Base-by-base conservation (phyloP, 2,888 invertebrate genomes). In the Drosophila birchii region DNA sequence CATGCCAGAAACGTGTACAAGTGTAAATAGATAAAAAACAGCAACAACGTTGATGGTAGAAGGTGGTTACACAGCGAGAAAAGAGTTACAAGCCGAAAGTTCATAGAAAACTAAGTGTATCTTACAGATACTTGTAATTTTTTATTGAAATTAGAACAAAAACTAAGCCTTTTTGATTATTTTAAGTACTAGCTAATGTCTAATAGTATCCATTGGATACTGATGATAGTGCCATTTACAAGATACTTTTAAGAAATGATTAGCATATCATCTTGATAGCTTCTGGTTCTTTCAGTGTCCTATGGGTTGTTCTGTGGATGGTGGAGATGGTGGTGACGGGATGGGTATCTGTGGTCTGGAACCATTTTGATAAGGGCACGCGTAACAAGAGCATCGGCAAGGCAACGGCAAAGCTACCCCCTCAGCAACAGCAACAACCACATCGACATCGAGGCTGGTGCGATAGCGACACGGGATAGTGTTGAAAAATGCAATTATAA, bases 21-120 rank as follows among this genome's bases (percentile, higher is more conserved):
- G 89, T 88, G 86, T 89, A 88, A 88, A 83, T 83, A 86, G 88
- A 86, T 88, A 86, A 86, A 71, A 72, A 75, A 54, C 18, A 51
- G 49, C 61, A 53, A 54, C 47, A 55, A 59, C 44, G 39, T 26
- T 26, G 47, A n/a, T 36, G 23, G 44, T 16, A 6, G 20, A 34
- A 51, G 34, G 51, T 34, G 20, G 9, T 36, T 36, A 34, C 51
- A 51, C 20, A 5, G 9, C 3, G 16, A 51, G 20, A 51, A 49
- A 12, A 1, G 2, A 14, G 2, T 18, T 12, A 12, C 4, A 14
- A 4, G 12, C 1, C 14, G 1, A 12, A 18, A 16, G 14, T 18
- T 32, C 34, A 11, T 11, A 12, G 12, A 26, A 26, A 26, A 26
- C 23, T 4, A 26, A 26, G 26, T 3, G 26, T 26, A 26, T 26